Conservation (phyloP, 2,888 invertebrate species). For the Drosophila silvestris region DNA sequence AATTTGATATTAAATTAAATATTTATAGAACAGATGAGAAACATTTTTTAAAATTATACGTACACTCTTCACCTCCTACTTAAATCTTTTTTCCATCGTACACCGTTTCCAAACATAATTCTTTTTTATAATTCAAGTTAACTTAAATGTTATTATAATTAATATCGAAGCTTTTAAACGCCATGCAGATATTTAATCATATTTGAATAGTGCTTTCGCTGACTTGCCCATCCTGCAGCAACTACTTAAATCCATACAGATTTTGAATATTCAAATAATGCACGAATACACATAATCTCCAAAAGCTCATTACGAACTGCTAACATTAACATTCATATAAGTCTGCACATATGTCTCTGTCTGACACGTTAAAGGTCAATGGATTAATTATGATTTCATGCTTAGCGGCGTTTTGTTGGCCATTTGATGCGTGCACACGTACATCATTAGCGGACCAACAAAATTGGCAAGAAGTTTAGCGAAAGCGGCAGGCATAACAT, state of each 20-base stretch:
- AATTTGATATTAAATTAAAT: not conserved
- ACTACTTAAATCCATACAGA: not conserved
- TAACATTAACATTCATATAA: not conserved
- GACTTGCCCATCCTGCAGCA: not conserved
- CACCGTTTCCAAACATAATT: not conserved
- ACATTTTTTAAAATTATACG: not conserved
- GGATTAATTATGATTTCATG: constrained; percentile 52
- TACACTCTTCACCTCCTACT: not conserved
- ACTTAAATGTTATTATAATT: not conserved
- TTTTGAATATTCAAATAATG: not conserved
- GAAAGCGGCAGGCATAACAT: constrained; percentile 37
- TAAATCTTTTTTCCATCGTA: not conserved
- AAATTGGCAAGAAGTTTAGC: constrained; percentile 49
- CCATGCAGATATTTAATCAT: not conserved
- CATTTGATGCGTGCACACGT: constrained; percentile 55
- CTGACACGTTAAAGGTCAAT: constrained; percentile 54
- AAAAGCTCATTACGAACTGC: not conserved
- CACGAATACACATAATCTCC: not conserved
- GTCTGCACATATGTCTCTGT: no score
- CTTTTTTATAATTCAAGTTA: not conserved
- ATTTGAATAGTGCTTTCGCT: not conserved
- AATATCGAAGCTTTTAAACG: not conserved
- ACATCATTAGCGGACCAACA: constrained; percentile 69
- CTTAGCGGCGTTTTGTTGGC: constrained; percentile 39
- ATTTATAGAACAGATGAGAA: not conserved